Evolutionary conservation across 1,140 invertebrate species (phyloP), one percentile per base, ranked within the genome.

Genomic region (Drosophila willistoni): DNA sequence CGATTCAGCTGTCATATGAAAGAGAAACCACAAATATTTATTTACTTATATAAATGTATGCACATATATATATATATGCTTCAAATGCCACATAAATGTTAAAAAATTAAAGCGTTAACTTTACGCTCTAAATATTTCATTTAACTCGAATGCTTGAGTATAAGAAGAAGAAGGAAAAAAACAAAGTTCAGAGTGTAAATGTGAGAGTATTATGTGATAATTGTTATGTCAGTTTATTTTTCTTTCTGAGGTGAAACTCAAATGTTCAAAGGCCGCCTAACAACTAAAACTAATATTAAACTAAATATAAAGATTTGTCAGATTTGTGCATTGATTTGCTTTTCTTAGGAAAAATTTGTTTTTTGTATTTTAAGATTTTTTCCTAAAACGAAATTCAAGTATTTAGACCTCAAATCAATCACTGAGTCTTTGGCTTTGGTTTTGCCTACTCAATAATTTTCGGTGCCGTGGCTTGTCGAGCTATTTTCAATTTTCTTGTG

Each of bases 181-280:
- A 29, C 25, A 72, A 83, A 79, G 83, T 87, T 87, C 83, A 80
- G 55, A 83, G 83, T 87, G 83, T 87, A 87, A 86, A 83, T 77
- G 76, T 68, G 55, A 83, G 73, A 68, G 79, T 39, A 39, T 86
- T 66, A 86, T 80, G 75, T 19, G 75, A 77, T 77, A 77, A 77
- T 77, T 77, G 68, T 60, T 51, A 22, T 64, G 55, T 47, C 7
- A 65, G 73, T 60, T 71, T 56, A 33, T 61, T 29, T 55, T 71
- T 47, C 39, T 61, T 71, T 56, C 39, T 29, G 54, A 56, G 65
- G 34, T 41, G 74, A 39, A 13, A 13, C 2, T 54, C 6, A 41
- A 66, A 76, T 42, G 59, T 34, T 17, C 36, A 47, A 77, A 76
- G 60, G 57, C 34, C n/a, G 29, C 47, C 51, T 64, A 36, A 64